These are phyloP conservation scores for Protophormia terraenovae DNA, from an alignment of 2,888 invertebrate genomes.

Conservation along the genomic window DNA sequence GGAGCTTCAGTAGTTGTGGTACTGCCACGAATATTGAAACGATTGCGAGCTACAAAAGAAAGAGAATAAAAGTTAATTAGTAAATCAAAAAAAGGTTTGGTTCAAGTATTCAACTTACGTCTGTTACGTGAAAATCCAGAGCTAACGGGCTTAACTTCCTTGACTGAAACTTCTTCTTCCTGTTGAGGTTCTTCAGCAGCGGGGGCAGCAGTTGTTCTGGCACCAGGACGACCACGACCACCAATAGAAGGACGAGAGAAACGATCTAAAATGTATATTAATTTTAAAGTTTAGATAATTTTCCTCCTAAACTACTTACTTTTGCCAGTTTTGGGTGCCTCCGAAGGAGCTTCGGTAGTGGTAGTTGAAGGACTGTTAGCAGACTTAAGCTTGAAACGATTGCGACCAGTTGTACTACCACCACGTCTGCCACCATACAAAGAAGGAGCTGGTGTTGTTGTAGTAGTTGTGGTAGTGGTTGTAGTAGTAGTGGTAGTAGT, in stretches of 20 bases:
- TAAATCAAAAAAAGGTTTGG: too few relatives aligned
- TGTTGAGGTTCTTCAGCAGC: constrained; percentile 71
- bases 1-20: constrained; percentile 76
- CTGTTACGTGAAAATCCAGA: constrained; percentile 77
- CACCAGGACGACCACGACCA: constrained; percentile 75
- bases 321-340: constrained; percentile 76
- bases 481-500: constrained; percentile 83
- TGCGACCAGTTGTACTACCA: constrained; percentile 77
- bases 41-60: constrained; percentile 78
- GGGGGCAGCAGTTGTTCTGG: constrained; percentile 75
- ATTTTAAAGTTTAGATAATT: background rate
- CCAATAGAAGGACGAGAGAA: constrained; percentile 80
- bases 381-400: constrained; percentile 78
- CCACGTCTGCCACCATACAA: constrained; percentile 75
- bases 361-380: constrained; percentile 82
- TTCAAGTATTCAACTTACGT: constrained; percentile 75
- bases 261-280: constrained; percentile 73
- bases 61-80: background rate
- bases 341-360: constrained; percentile 81
- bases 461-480: constrained; percentile 81
- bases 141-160: constrained; percentile 78
- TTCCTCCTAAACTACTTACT: constrained; percentile 71
- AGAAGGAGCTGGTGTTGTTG: constrained; percentile 80
- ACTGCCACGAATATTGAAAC: constrained; percentile 80
- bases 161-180: constrained; percentile 74